phyloP scores from a whole-genome alignment of 2,797 vertebrate genomes.

The Manis javanica region DNA sequence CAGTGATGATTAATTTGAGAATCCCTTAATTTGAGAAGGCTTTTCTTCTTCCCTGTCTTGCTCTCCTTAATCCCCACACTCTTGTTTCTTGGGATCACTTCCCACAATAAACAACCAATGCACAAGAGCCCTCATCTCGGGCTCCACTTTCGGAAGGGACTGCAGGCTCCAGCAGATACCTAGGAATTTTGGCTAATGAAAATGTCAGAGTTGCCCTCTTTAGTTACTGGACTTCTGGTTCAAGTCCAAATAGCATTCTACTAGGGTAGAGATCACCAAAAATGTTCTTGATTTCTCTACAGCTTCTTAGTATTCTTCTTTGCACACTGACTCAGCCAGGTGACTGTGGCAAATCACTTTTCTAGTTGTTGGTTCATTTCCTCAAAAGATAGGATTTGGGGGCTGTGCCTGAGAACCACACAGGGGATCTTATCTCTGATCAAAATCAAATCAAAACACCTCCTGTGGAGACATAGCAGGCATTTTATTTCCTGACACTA shows the following conservation, averaged over 20 bases:
- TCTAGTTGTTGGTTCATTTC: slow-evolving; percentile 24
- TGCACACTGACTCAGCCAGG: background rate
- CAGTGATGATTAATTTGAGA: background rate
- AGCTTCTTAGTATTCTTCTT: background rate
- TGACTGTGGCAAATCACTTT: background rate
- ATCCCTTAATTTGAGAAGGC: background rate
- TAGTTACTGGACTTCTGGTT: too few relatives aligned
- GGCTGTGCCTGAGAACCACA: background rate
- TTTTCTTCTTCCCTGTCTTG: background rate
- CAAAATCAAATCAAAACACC: slow-evolving; percentile 60
- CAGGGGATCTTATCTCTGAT: slow-evolving; percentile 21
- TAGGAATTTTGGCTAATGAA: background rate
- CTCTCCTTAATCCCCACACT: background rate
- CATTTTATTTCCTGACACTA: slow-evolving; percentile 44
- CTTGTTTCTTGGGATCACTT: background rate
- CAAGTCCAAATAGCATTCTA: background rate
- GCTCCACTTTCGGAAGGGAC: background rate
- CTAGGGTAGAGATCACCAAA: background rate
- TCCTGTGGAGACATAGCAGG: background rate
- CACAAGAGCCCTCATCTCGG: background rate
- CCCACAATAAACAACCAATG: background rate
- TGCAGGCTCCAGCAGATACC: too few relatives aligned
- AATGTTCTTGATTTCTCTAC: background rate
- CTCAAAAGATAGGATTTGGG: background rate
- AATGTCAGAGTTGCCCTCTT: background rate